Evolutionary conservation across 2,888 invertebrate genomes (phyloP), one percentile per base, ranked within the genome.

Genomic region (Podabrus alpinus): DNA sequence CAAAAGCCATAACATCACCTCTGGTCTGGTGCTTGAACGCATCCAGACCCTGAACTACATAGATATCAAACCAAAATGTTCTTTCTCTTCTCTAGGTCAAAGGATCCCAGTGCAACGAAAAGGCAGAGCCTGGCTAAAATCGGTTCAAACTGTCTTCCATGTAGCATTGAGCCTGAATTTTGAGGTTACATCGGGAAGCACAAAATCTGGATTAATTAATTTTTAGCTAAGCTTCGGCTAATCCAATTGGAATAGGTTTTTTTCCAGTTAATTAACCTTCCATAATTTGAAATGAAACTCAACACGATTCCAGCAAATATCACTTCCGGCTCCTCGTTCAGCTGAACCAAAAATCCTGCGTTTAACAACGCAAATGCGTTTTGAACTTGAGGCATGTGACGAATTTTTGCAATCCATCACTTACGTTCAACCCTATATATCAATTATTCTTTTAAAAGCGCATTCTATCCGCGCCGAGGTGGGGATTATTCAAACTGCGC

Each of bases 301-400:
- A 91, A 1, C 93, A 92, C 90, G 61, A 94, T 89, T 10, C 86
- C 89, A 0, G 91, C 90, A 0, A 87, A 87, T 15, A 84, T 77
- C 0, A 90, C 83, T 4, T 4, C 10, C 13, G 16, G 87, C 83
- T 62, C 86, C 86, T 62, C 89, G 81, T 77, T 87, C 66, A 93
- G 84, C 82, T 91, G 89, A 75, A 93, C 90, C 0, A 92, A 86
- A 83, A 94, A 94, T 3, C 90, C 94, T 19, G 92, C 92, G 80
- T 94, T 94, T 0, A 94, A 92, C 81, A 92, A 90, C 0, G 94
- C 93, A 79, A 93, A 93, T 0, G 93, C 91, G 81, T 93, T 93
- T 86, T 93, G 92, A 3, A 92, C 89, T 71, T 93, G n/a, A n/a
- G n/a, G n/a, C n/a, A n/a, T n/a, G n/a, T n/a, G n/a, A n/a, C n/a